Base-by-base conservation (phyloP, 1,140 invertebrate genomes). In the Ruditapes philippinarum region DNA sequence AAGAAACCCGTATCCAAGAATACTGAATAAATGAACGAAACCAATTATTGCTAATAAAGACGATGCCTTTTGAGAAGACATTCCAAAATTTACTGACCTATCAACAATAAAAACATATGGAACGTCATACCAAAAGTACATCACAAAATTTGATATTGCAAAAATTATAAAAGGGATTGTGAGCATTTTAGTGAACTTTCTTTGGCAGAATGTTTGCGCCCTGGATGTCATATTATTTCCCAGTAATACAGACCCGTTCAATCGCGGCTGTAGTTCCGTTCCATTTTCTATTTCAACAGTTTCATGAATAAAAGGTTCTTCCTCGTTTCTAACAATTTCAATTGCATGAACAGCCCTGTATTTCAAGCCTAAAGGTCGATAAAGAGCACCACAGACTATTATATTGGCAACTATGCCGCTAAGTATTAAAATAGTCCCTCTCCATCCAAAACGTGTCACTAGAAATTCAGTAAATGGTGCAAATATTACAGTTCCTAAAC, bases 41-140 rank as follows among this genome's bases (percentile, higher is more conserved):
- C 96, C 99, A 94, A 99, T 99, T 76, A 99, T 97, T 4, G 99
- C 99, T 11, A 99, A 94, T 49, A 99, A 96, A 94, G 98, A 98
- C 0, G 98, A 98, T 0, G 98, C 98, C 89, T 97, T 96, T 5
- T 97, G 98, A 89, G 97, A n/a, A 0, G 36, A 22, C 12, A 94
- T 89, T 14, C 93, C 94, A 38, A 92, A 73, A 12, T 84, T 88
- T 36, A 88, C 65, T 19, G 93, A 90, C 36, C 91, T 87, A 68
- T 94, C 94, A 22, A 93, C 85, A 0, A 93, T 90, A 90, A 93
- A 95, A 19, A 94, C 90, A 70, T 95, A 95, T 9, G 94, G 94
- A 14, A 94, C 90, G 84, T 94, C 94, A 91, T 91, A 92, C 92
- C 93, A 94, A 84, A 94, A 93, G 45, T 94, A 95, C 45, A 94